Evolutionary conservation across 2,797 vertebrate species (phyloP).

Genomic region (Spinibarbus caldwelli): DNA sequence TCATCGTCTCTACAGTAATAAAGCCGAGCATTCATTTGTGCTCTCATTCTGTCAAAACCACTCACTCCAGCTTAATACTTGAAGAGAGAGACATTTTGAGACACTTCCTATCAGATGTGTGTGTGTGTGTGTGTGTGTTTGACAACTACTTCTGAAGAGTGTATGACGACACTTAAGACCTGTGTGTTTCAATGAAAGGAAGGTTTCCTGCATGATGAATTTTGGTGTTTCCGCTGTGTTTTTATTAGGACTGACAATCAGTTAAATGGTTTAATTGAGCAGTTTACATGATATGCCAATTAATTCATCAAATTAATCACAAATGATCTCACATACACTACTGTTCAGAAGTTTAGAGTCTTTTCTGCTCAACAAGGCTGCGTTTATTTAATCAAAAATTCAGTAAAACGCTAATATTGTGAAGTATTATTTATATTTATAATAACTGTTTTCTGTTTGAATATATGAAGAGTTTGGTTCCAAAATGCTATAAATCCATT

Average conservation of each 20-base stretch:
- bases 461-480: too few species aligned
- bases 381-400: not conserved
- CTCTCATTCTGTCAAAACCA: conserved; percentile 26
- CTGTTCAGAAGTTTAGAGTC: not conserved
- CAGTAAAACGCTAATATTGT: not conserved
- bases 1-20: conserved; percentile 7
- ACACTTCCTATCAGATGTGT: not conserved
- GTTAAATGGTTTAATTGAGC: not conserved
- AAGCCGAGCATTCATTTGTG: not conserved
- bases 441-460: too few species aligned
- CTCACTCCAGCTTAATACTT: not conserved
- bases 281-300: not conserved
- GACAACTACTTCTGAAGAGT: not conserved
- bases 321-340: not conserved
- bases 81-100: conserved; percentile 10
- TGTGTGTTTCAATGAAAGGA: not conserved
- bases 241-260: not conserved
- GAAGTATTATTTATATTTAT: too few species aligned
- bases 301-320: not conserved
- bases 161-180: not conserved
- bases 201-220: not conserved
- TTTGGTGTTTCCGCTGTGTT: conserved; percentile 15
- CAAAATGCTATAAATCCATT: too few species aligned
- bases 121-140: not conserved
- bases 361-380: not conserved